Evolutionary conservation across 2,113 vertebrate genomes (phyloP).

Genomic region (Neogale vison): DNA sequence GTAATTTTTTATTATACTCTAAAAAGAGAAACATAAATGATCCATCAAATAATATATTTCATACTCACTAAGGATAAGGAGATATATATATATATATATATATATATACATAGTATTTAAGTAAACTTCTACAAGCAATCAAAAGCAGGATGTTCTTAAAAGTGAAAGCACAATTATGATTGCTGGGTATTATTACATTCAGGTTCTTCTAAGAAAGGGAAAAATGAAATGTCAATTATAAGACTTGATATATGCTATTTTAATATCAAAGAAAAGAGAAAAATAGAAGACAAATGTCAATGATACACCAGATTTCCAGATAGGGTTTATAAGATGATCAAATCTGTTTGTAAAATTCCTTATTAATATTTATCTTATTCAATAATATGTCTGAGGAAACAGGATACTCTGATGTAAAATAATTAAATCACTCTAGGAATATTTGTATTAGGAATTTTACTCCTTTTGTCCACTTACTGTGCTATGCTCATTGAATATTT

Average conservation of each 20-base stretch:
- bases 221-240: not conserved
- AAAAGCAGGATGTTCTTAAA: not conserved
- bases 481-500: not conserved
- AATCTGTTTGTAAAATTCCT: not conserved
- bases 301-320: not conserved
- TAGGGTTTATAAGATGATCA: not conserved
- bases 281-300: not conserved
- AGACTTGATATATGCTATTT: not conserved
- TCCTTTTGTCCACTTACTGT: not conserved
- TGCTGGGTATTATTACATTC: not conserved
- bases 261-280: constrained; percentile 7
- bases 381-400: not conserved
- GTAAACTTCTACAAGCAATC: not conserved
- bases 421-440: not conserved
- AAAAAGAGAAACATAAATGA: not conserved
- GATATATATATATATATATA: not conserved
- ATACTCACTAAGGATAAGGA: not conserved
- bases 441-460: not conserved
- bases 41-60: not conserved
- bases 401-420: not conserved
- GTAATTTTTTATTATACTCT: not conserved
- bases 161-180: not conserved
- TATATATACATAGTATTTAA: not conserved
- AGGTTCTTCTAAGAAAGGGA: not conserved
- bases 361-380: not conserved